Conservation (phyloP, 2,888 invertebrate genomes). For the Acleris emargana region DNA sequence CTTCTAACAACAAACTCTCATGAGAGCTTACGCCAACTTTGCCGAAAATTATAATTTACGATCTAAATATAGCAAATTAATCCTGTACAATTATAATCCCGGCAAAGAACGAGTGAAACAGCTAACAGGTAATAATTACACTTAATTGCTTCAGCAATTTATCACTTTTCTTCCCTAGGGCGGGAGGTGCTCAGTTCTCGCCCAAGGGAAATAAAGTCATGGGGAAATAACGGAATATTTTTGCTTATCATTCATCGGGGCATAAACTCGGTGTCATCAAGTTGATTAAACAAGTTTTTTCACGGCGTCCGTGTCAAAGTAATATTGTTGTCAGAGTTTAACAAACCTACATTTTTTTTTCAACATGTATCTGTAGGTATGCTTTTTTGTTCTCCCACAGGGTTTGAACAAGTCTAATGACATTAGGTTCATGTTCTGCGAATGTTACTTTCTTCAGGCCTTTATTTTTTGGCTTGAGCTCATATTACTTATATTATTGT, state of each 20-base stretch:
- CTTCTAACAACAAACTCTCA: no score
- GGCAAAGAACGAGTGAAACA: conserved; percentile 14
- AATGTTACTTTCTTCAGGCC: no score
- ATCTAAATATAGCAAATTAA: conserved; percentile 3
- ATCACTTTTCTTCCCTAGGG: conserved; percentile 26
- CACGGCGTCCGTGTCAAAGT: not conserved
- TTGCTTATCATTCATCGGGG: not conserved
- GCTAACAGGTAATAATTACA: conserved; percentile 21
- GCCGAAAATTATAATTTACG: not conserved
- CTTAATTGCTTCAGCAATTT: conserved; percentile 33
- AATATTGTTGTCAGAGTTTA: not conserved
- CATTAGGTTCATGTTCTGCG: no score
- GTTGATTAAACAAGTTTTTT: not conserved
- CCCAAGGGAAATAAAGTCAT: conserved; percentile 15
- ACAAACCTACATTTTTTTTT: no score
- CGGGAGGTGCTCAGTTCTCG: conserved; percentile 14
- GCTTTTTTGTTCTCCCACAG: no score
- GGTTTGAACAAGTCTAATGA: no score
- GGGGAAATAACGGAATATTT: conserved; percentile 24
- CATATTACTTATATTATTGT: no score
- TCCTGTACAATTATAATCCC: conserved; percentile 17
- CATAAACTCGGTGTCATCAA: not conserved
- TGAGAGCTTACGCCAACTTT: no score
- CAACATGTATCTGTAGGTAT: no score
- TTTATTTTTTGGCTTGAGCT: no score